Base-by-base conservation (phyloP, 1,140 invertebrate genomes). In the Lepidurus packardi region DNA sequence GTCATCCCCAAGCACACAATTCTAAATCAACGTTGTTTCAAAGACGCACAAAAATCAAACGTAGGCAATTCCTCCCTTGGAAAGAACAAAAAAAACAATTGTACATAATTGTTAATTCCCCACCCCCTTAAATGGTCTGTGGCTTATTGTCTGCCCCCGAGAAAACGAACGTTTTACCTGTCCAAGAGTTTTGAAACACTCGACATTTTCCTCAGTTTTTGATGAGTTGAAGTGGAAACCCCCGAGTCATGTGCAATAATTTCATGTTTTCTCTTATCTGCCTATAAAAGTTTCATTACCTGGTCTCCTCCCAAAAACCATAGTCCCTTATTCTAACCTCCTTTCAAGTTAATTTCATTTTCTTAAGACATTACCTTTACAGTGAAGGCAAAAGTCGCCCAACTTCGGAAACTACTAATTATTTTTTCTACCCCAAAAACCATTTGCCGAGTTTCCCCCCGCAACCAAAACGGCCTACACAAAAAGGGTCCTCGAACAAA, bases 271-370 rank as follows among this genome's bases (percentile, higher is more conserved):
- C 53, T 65, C 53, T 65, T 65, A 65, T 21, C 53, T 13, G 9
- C 53, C 53, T 65, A 65, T 65, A 65, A 65, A 65, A 65, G 16
- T 65, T 65, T 65, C 53, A 65, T 65, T 65, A 65, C 53, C 53
- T 65, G 53, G 34, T 34, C 34, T 34, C 34, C 53, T 65, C 53
- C 53, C 53, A 65, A 65, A 65, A 65, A 7, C 53, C 53, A 1
- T n/a, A 65, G 21, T 34, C 34, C 34, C 34, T 34, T 34, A 34
- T 34, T 34, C 53, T 65, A 13, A 65, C 21, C 21, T 65, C 21
- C 53, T 65, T 65, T 7, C 16, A 21, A 21, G 16, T 65, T 65
- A 65, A 65, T 65, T 65, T 65, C 53, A 65, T 65, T 65, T 65
- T 65, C 53, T 65, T 65, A 16, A 13, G 21, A 65, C 53, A 65